phyloP scores from a whole-genome alignment of 1,140 invertebrate genomes.

The Trichonephila clavipes region DNA sequence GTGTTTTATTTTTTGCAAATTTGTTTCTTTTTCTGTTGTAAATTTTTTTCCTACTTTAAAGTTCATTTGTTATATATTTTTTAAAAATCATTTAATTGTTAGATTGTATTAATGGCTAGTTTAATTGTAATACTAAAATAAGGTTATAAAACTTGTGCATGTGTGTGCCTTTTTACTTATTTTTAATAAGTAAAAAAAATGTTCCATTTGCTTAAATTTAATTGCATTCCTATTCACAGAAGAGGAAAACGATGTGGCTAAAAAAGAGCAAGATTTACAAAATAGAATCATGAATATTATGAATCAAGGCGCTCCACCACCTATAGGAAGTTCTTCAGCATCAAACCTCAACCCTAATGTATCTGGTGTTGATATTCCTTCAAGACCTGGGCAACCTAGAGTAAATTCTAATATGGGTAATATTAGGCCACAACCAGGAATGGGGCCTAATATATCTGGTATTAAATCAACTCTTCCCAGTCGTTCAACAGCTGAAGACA shows the following conservation, averaged over 20 bases:
- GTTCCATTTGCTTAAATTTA: too few relatives aligned
- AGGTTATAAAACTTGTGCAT: too few relatives aligned
- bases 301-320: slow-evolving; percentile 81
- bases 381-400: slow-evolving; percentile 55
- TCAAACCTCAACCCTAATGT: slow-evolving; percentile 73
- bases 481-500: not conserved
- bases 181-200: too few relatives aligned
- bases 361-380: slow-evolving; percentile 65
- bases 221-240: slow-evolving; percentile 12
- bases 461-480: not conserved
- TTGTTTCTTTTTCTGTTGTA: too few relatives aligned
- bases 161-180: too few relatives aligned
- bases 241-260: slow-evolving; percentile 78
- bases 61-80: too few relatives aligned
- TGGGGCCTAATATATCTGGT: slow-evolving; percentile 16
- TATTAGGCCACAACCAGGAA: not conserved
- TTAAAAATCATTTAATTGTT: too few relatives aligned
- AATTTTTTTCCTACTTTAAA: too few relatives aligned
- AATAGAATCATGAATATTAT: slow-evolving; percentile 92
- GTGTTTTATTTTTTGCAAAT: too few relatives aligned
- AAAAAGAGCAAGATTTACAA: slow-evolving; percentile 87
- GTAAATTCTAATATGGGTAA: not conserved
- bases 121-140: too few relatives aligned
- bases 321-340: slow-evolving; percentile 69
- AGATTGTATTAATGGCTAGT: too few relatives aligned